Conservation (phyloP, 2,888 invertebrate species). For the Agriotes lineatus region DNA sequence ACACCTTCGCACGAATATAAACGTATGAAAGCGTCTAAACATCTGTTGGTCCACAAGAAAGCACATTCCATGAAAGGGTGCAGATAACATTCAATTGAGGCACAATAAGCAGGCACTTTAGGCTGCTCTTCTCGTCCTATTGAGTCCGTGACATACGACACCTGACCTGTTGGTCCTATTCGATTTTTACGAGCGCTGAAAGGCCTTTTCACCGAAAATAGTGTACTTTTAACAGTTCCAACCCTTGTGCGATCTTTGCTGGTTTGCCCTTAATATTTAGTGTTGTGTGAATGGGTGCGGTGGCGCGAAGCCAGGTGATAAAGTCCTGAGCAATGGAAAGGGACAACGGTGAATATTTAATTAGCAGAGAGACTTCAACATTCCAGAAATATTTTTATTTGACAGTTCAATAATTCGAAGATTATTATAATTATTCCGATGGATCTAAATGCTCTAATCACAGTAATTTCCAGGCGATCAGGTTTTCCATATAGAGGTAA, state of each 20-base stretch:
- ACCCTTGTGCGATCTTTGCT: conserved; percentile 1
- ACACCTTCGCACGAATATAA: too few species aligned
- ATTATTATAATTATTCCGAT: too few species aligned
- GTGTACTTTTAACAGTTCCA: conserved; percentile 29
- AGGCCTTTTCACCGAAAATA: conserved; percentile 35
- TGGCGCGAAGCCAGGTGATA: too few species aligned
- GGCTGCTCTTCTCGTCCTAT: conserved; percentile 53
- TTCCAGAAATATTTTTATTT: too few species aligned
- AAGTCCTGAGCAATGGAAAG: too few species aligned
- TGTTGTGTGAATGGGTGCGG: not conserved
- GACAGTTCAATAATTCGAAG: too few species aligned
- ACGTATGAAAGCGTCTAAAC: conserved; percentile 9
- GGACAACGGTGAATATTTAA: too few species aligned
- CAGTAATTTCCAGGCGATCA: too few species aligned
- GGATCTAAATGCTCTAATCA: too few species aligned
- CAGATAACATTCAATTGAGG: conserved; percentile 55
- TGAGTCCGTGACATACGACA: conserved; percentile 48
- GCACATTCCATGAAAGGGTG: conserved; percentile 52
- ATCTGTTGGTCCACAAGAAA: conserved; percentile 8
- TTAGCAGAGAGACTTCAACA: too few species aligned
- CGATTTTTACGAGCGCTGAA: conserved; percentile 35
- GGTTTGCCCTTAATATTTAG: not conserved
- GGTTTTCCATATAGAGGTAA: too few species aligned
- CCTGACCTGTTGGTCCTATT: conserved; percentile 47
- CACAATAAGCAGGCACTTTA: conserved; percentile 58